A percentile compares a stretch with the other conserved stretches of the same genome.
These are phyloP conservation scores for Fratercula arctica DNA, from an alignment of 2,797 vertebrate species.

Conservation along the genomic window DNA sequence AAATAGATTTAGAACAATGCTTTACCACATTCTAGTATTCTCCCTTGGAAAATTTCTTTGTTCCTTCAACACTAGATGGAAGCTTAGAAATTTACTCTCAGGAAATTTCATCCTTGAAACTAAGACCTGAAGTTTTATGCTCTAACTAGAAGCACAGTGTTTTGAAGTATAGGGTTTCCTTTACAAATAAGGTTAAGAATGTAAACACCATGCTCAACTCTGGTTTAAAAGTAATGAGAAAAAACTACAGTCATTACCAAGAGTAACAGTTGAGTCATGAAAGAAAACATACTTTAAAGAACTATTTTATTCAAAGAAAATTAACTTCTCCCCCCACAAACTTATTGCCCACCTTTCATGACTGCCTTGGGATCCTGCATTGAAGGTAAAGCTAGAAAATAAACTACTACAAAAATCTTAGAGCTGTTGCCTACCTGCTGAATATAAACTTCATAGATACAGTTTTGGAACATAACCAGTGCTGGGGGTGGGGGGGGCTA, in stretches of 20 bases:
- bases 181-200: not conserved
- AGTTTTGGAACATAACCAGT: rapidly evolving
- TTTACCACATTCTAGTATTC: not conserved
- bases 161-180: not conserved
- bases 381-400: constrained; percentile 12
- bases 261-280: not conserved
- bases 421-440: not conserved
- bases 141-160: not conserved
- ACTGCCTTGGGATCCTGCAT: not conserved
- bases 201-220: not conserved
- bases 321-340: not conserved
- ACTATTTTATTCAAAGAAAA: constrained; percentile 23
- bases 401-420: not conserved
- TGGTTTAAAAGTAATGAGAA: not conserved
- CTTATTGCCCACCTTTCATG: constrained; percentile 25
- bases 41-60: not conserved
- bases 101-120: not conserved
- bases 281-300: constrained; percentile 10
- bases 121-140: not conserved
- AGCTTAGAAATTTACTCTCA: not conserved
- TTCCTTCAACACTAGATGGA: not conserved
- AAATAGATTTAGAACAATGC: not conserved
- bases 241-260: not conserved
- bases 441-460: not conserved
- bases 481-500: not conserved